Evolutionary conservation across 2,888 invertebrate species (phyloP), one percentile per base, ranked within the genome.

Genomic region (Eupsilia transversa): DNA sequence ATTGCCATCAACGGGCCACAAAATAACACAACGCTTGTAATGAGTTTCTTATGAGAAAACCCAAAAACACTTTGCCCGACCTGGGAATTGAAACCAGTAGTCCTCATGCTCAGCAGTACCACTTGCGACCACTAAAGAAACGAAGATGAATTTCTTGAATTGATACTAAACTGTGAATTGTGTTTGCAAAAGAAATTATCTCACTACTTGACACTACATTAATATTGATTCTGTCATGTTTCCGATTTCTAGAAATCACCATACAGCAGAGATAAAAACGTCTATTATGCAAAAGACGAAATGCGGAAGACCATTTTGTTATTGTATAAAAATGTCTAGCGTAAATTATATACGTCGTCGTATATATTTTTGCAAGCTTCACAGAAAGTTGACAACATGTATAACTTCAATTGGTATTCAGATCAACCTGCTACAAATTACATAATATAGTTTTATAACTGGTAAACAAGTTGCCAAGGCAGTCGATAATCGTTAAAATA

Each of bases 341-440:
- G 33, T 49, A 61, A 60, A 27, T 14, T 54, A 72, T 33, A 80
- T 30, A 27, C 49, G 41, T 57, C 49, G 43, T 46, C 46, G 46
- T 38, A 35, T 33, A 69, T 33, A 56, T 66, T 79, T 83, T 43
- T 83, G 59, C 72, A 59, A 72, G 46, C 59, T 54, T 60, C 23
- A 64, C 66, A 68, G 69, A 57, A 82, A 82, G 63, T 83, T 72
- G 65, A 77, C 43, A 35, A 68, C 52, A 67, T 59, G 66, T 67
- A 66, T 80, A 72, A 72, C 59, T 43, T 46, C 27, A 73, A 74
- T 81, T 81, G 61, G 54, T 80, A 84, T 84, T 81, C 81, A 43
- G 63, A 27, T 27, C 66, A 49, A 54, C 27, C 61, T 63, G 56
- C 38, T 30, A 57, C 14, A 66, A 52, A 85, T 82, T 72, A 77